Base-by-base conservation (phyloP, 2,797 vertebrate species). In the Gouania willdenowi region DNA sequence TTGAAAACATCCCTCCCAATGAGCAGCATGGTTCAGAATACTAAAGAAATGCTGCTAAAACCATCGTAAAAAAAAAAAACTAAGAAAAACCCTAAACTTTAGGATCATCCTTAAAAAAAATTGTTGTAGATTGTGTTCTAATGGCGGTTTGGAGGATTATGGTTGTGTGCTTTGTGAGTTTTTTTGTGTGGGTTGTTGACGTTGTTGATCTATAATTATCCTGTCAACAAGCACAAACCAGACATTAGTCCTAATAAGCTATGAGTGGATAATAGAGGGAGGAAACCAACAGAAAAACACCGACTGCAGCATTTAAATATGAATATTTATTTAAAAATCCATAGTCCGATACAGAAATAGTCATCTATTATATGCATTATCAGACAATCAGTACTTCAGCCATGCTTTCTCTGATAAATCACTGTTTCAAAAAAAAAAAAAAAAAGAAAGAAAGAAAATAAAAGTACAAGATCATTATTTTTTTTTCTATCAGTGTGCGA, bases 321-420 rank as follows among this genome's bases (percentile, higher is more conserved):
- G 88, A 86, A 91, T 87, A 84, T 92, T 91, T 93, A 93, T 89
- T 92, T 86, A 87, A 92, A 97, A 95, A 92, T 82, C 77, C 79
- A 91, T 87, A 88, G 81, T 87, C 91, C 47, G 71, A 91, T 94
- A 93, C 87, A 92, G 81, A 89, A 90, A 91, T 88, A 91, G 81
- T 91, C 75, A 89, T 90, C 89, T 87, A 65, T 80, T 44, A 87
- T 85, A 87, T 80, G 47, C 79, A 83, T 75, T 76, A 81, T 83
- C 71, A 85, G 82, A 88, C 88, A 88, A 85, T 88, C 84, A 84
- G 81, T 82, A 88, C 72, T 86, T 81, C 79, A 80, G 60, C 79
- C 87, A 89, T 88, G 89, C 88, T 79, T 87, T 85, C 77, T 79
- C 79, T 80, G 84, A 86, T 85, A 72, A 86, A 82, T 79, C 76